These are phyloP conservation scores for Gryon sp. DNA, from an alignment of 1,140 invertebrate genomes.

Conservation along the genomic window DNA sequence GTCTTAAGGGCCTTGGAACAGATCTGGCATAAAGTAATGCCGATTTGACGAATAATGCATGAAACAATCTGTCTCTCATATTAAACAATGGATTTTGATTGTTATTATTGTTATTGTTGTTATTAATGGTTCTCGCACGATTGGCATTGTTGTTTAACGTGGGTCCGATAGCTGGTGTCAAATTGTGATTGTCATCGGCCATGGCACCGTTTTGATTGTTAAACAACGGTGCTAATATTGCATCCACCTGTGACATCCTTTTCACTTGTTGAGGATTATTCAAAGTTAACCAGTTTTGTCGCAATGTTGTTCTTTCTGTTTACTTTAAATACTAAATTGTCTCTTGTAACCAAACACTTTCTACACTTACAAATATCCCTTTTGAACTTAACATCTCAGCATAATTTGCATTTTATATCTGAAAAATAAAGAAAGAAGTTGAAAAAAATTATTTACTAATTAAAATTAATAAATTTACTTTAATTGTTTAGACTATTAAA, in stretches of 20 bases:
- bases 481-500: too few relatives aligned
- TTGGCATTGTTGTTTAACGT: slow-evolving; percentile 67
- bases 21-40: slow-evolving; percentile 93
- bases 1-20: slow-evolving; percentile 90
- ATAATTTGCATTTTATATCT: slow-evolving; percentile 16
- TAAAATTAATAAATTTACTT: too few relatives aligned
- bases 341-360: slow-evolving; percentile 18
- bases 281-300: neutral
- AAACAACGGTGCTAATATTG: slow-evolving; percentile 60
- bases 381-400: slow-evolving; percentile 56
- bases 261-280: slow-evolving; percentile 33
- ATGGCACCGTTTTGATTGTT: slow-evolving; percentile 72
- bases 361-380: slow-evolving; percentile 3
- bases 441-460: too few relatives aligned
- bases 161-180: slow-evolving; percentile 70
- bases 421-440: neutral
- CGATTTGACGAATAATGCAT: slow-evolving; percentile 95
- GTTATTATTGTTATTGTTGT: slow-evolving; percentile 67
- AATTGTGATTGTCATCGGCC: slow-evolving; percentile 72
- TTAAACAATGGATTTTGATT: slow-evolving; percentile 88
- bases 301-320: neutral
- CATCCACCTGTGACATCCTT: slow-evolving; percentile 72
- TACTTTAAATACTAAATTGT: slow-evolving; percentile 18
- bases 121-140: slow-evolving; percentile 63
- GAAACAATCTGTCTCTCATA: slow-evolving; percentile 95